A percentile compares a stretch with the other conserved stretches of the same genome.
Conservation (phyloP, 2,888 invertebrate genomes). For the Agrotis puta region DNA sequence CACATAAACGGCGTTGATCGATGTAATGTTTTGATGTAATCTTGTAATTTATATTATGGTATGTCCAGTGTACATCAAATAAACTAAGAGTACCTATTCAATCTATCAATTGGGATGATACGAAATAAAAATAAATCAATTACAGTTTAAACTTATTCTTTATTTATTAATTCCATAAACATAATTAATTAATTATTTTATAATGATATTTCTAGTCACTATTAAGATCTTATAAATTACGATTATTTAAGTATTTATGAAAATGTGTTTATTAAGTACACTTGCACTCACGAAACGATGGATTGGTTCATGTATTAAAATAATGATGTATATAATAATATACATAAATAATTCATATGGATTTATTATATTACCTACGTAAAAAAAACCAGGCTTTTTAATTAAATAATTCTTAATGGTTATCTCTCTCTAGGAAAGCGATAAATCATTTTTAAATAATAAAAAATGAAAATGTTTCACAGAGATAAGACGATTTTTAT, state of each 20-base stretch:
- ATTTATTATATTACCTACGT: constrained; percentile 47
- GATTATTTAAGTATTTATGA: constrained; percentile 80
- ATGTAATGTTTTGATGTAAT: too few relatives aligned
- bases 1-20: too few relatives aligned
- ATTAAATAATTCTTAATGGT: neutral
- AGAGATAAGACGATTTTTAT: neutral
- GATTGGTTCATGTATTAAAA: constrained; percentile 61
- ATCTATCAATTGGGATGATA: too few relatives aligned
- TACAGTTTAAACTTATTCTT: constrained; percentile 78
- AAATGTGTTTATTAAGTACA: constrained; percentile 77
- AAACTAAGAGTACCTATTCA: too few relatives aligned
- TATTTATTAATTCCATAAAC: constrained; percentile 87
- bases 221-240: constrained; percentile 82
- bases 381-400: neutral
- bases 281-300: constrained; percentile 67
- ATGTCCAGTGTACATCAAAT: too few relatives aligned
- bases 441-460: constrained; percentile 54
- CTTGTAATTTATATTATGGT: too few relatives aligned
- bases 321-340: constrained; percentile 38
- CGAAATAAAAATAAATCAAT: neutral
- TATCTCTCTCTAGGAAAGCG: constrained; percentile 12
- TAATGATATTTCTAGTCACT: constrained; percentile 82
- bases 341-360: constrained; percentile 48
- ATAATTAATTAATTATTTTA: constrained; percentile 77
- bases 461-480: constrained; percentile 58